Evolutionary conservation across 1,140 invertebrate species (phyloP), one percentile per base, ranked within the genome.

Genomic region (Trachymyrmex cornetzi): DNA sequence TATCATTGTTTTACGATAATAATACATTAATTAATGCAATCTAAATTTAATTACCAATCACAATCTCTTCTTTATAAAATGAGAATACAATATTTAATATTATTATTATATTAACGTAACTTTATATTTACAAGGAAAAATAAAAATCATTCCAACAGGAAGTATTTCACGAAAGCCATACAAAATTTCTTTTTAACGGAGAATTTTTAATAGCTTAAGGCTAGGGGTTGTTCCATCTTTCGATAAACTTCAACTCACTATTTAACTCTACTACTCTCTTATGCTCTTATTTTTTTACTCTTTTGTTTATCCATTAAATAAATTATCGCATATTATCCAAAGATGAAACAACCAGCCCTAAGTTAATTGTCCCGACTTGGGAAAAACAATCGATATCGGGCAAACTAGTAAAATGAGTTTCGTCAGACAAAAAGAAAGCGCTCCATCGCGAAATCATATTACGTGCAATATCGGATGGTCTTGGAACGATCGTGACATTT

Each of bases 371-470:
- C 63, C 61, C 55, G 11, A 9, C 27, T 38, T 34, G 34, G 3
- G 22, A 57, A 72, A 30, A 50, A 53, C 77, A 89, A 85, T 90
- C 86, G 80, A 90, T 90, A 90, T 74, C 61, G 44, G 63, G 16
- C 22, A 64, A n/a, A 44, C 6, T 44, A 74, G n/a, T 61, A 81
- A 63, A 85, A 80, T 59, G 61, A 64, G 75, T 80, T 67, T 75
- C 66, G 30, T 88, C 57, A 27, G 66, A 84, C 55, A 79, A 64
- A 77, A 59, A 85, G 86, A 80, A 67, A 67, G 55, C 34, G 30
- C 30, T 80, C 53, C 30, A 24, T 19, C 11, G 59, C 24, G 69
- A 85, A 90, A 90, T 90, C 69, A 59, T 88, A 71, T 90, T 87
- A 84, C 75, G 50, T 27, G 19, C 24, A 74, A 86, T 86, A 80